Evolutionary conservation across 1,140 invertebrate genomes (phyloP).

Genomic region (Oryzaephilus surinamensis): DNA sequence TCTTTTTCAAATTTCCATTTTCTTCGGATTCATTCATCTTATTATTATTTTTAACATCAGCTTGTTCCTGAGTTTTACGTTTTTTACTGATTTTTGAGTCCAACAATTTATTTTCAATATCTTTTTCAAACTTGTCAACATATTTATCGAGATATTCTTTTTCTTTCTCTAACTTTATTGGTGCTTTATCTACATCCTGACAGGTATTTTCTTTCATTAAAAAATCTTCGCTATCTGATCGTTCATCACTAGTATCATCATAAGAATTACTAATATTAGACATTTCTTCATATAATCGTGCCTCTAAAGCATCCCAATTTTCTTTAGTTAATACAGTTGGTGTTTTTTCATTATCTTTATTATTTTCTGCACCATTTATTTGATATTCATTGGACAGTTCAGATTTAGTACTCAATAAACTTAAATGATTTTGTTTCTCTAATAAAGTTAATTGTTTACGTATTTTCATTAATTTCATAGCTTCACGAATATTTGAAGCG

Average conservation of each 20-base stretch:
- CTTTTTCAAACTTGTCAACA: slow-evolving; percentile 1
- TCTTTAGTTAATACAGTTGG: slow-evolving; percentile 25
- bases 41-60: slow-evolving; percentile 4
- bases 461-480: slow-evolving; percentile 49
- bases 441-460: slow-evolving; percentile 48
- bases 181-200: slow-evolving; percentile 7
- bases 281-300: slow-evolving; percentile 26
- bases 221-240: neutral
- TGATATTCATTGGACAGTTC: neutral
- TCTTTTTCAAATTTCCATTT: slow-evolving; percentile 1
- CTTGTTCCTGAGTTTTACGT: neutral
- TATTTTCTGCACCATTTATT: neutral
- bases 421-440: slow-evolving; percentile 40
- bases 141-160: slow-evolving; percentile 1
- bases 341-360: slow-evolving; percentile 5
- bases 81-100: neutral
- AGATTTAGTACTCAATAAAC: slow-evolving; percentile 12
- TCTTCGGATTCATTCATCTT: slow-evolving; percentile 4
- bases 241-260: slow-evolving; percentile 8
- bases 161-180: neutral
- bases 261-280: slow-evolving; percentile 20
- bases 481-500: slow-evolving; percentile 48
- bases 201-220: neutral
- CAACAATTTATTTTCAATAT: neutral
- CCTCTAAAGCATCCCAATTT: slow-evolving; percentile 31